Percentiles rank a stretch among this genome's conserved stretches.
phyloP scores from a whole-genome alignment of 2,797 vertebrate genomes.

The Syngnathus rostellatus region DNA sequence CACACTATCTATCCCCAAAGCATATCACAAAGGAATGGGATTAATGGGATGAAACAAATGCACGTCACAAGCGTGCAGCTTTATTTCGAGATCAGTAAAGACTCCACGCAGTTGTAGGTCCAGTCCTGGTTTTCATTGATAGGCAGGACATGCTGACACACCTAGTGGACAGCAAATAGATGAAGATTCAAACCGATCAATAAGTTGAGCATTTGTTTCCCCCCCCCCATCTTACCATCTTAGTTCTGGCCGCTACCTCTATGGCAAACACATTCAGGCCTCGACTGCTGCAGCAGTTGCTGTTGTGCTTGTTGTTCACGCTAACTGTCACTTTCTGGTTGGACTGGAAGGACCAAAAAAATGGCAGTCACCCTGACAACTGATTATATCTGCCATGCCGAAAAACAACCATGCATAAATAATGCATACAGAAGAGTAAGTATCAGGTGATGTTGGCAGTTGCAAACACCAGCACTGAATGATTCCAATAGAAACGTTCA shows the following conservation, averaged over 20 bases:
- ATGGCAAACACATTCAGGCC: conserved; percentile 82
- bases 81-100: conserved; percentile 53
- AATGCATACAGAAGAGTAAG: neutral
- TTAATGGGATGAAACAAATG: neutral
- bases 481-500: neutral
- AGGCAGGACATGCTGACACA: conserved; percentile 85
- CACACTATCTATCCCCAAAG: conserved; percentile 11
- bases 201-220: neutral
- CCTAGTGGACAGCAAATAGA: conserved; percentile 56
- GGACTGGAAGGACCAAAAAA: conserved; percentile 62
- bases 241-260: conserved; percentile 82
- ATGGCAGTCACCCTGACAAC: neutral
- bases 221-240: conserved; percentile 75
- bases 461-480: neutral
- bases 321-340: conserved; percentile 83
- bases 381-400: neutral
- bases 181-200: neutral
- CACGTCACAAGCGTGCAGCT: too few relatives aligned
- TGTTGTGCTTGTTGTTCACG: conserved; percentile 82
- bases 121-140: conserved; percentile 80
- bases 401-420: neutral
- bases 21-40: conserved; percentile 7
- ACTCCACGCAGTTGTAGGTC: conserved; percentile 80
- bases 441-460: too few relatives aligned
- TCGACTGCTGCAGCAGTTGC: conserved; percentile 82